A percentile compares a stretch with the other conserved stretches of the same genome.
phyloP scores from a whole-genome alignment of 2,888 invertebrate species.

The Agrotis puta region DNA sequence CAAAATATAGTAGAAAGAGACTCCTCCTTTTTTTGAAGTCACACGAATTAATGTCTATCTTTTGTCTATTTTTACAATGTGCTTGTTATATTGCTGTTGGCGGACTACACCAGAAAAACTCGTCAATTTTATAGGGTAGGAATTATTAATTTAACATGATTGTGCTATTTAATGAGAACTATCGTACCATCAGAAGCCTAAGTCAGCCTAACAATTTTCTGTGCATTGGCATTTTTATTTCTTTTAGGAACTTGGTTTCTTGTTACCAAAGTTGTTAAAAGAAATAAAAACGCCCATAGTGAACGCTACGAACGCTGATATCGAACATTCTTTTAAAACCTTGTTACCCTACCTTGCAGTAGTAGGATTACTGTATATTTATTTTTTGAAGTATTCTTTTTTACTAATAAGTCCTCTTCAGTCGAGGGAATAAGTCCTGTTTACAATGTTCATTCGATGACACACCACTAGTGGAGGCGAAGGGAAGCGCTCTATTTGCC shows the following conservation, averaged over 20 bases:
- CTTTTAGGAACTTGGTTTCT: no score
- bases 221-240: no score
- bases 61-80: no score
- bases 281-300: neutral
- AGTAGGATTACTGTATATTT: neutral
- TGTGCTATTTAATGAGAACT: neutral
- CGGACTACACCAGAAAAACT: neutral
- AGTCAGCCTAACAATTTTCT: neutral
- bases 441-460: conserved; percentile 24
- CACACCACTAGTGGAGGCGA: conserved; percentile 17
- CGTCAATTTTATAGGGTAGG: neutral
- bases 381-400: neutral
- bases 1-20: no score
- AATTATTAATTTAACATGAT: neutral
- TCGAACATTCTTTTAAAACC: neutral
- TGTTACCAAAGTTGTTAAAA: neutral
- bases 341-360: neutral
- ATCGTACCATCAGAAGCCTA: neutral
- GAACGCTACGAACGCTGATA: neutral
- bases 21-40: no score
- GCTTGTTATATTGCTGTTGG: neutral
- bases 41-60: neutral
- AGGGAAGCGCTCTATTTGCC: conserved; percentile 71
- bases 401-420: neutral
- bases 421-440: conserved; percentile 4